phyloP scores from a whole-genome alignment of 2,888 invertebrate genomes.

The Zaprionus bogoriensis region DNA sequence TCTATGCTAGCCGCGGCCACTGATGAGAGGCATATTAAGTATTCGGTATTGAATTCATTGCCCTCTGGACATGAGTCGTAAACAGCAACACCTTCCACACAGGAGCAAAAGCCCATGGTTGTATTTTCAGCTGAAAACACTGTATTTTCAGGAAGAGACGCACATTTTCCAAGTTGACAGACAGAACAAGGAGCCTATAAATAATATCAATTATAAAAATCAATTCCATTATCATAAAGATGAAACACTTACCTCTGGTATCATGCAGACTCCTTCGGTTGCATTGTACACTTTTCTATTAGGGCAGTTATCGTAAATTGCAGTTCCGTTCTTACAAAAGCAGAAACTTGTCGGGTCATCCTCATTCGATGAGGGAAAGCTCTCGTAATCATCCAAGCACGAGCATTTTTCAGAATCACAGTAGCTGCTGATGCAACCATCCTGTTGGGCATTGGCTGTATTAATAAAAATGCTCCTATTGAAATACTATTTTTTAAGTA shows the following conservation, averaged over 20 bases:
- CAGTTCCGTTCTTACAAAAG: constrained; percentile 21
- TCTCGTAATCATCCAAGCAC: neutral
- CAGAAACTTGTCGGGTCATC: constrained; percentile 33
- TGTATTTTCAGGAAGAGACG: neutral
- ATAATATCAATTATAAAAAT: neutral
- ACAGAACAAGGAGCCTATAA: constrained; percentile 40
- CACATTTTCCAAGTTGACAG: constrained; percentile 35
- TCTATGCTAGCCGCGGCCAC: neutral
- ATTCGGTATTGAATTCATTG: neutral
- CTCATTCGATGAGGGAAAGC: constrained; percentile 22
- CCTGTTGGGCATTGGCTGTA: neutral
- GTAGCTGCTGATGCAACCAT: neutral
- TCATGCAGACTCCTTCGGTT: constrained; percentile 30
- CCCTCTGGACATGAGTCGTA: constrained; percentile 22
- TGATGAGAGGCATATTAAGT: neutral
- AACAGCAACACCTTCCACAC: constrained; percentile 16
- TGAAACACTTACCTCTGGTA: constrained; percentile 23
- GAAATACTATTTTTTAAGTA: too few relatives aligned
- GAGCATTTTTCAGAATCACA: constrained; percentile 27
- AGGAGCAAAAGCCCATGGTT: constrained; percentile 40
- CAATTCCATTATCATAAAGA: neutral
- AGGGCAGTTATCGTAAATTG: constrained; percentile 16
- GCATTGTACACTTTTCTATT: constrained; percentile 7
- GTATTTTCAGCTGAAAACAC: constrained; percentile 36
- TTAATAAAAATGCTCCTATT: neutral